A percentile compares a stretch with the other conserved stretches of the same genome.
These are phyloP conservation scores for Ichneumoninae sp. DNA, from an alignment of 2,888 invertebrate species.

Conservation along the genomic window DNA sequence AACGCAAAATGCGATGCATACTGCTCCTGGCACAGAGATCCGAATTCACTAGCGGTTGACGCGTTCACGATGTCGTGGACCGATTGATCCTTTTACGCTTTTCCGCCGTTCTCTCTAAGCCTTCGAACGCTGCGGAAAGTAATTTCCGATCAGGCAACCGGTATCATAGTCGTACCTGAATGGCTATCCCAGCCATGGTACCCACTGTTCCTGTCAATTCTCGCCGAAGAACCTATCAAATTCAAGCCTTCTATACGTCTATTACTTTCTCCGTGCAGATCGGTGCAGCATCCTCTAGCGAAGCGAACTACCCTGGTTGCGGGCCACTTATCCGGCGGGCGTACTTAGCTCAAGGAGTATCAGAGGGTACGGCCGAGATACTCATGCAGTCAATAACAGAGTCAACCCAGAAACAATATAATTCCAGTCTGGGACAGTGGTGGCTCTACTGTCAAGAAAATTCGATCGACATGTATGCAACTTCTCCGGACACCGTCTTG, in stretches of 20 bases:
- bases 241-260: constrained; percentile 63
- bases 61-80: constrained; percentile 64
- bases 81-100: constrained; percentile 52
- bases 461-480: neutral
- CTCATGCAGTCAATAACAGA: constrained; percentile 21
- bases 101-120: constrained; percentile 58
- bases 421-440: neutral
- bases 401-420: constrained; percentile 50
- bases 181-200: constrained; percentile 73
- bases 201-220: constrained; percentile 57
- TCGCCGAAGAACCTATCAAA: constrained; percentile 11
- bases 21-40: constrained; percentile 62
- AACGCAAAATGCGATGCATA: constrained; percentile 59
- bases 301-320: constrained; percentile 55
- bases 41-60: constrained; percentile 52
- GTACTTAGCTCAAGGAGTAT: constrained; percentile 20
- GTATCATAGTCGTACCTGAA: constrained; percentile 72
- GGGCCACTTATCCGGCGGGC: constrained; percentile 68
- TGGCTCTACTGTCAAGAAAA: too few species aligned
- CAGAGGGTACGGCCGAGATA: constrained; percentile 17
- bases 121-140: constrained; percentile 37
- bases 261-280: constrained; percentile 66
- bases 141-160: constrained; percentile 64
- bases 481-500: constrained; percentile 6
- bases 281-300: constrained; percentile 66